Evolutionary conservation across 2,797 vertebrate genomes (phyloP), one percentile per base, ranked within the genome.

Genomic region (Tadarida brasiliensis): DNA sequence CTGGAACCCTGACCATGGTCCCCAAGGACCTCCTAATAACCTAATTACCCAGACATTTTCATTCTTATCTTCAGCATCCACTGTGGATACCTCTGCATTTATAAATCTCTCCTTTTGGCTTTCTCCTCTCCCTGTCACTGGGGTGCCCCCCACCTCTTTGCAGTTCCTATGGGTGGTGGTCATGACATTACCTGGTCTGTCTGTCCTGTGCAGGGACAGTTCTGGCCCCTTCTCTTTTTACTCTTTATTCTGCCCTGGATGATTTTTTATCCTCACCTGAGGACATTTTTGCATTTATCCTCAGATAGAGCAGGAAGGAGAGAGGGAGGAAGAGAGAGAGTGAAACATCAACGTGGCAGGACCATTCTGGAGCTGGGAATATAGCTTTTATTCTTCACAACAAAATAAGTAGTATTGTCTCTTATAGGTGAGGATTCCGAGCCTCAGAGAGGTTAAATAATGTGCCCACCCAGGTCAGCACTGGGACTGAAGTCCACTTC

Each of bases 401-500:
- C 33, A 56, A 54, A 17, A 26, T 57, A 19, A 5, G 30, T 33
- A 4, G 26, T 57, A 10, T 63, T 9, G 9, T 59, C 22, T 59
- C 3, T 39, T 26, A 15, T 3, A 39, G 19, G 12, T 5, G 28
- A 73, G 51, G 39, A 14, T 56, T 81, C 35, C 65, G 86, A 82
- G 73, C 22, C 5, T 24, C 22, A 9, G 65, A 63, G 59, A 89
- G 35, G 44, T 39, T 78, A 73, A 78, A 11, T 17, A 49, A n/a
- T 1, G 30, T 0, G 17, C 28, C 24, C 8, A 20, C 33, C 19
- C 2, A 7, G 19, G 61, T 63, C 51, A 4, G 4, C 2, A 8
- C 44, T 12, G 65, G 47, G 67, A 44, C 14, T 68, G 39, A 44
- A 20, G 20, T 17, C 56, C 15, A 7, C 12, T 59, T 73, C 28